Base-by-base conservation (phyloP, 2,888 invertebrate species). In the Melikaiella ostensackeni region DNA sequence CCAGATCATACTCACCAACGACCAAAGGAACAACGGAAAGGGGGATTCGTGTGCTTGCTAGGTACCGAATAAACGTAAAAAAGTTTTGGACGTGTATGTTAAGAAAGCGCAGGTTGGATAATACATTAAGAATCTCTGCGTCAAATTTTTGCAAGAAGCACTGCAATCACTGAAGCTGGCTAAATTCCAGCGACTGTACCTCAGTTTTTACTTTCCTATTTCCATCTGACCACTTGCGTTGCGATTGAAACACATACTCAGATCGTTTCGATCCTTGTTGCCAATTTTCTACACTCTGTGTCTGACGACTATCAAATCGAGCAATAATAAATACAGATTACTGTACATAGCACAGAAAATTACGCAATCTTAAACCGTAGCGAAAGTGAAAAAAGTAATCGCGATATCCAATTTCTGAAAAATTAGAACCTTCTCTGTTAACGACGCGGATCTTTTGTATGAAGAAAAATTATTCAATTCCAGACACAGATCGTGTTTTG, bases 1-100 rank as follows among this genome's bases (percentile, higher is more conserved):
- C 92, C 97, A 98, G 93, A 98, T 99, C 92, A 97, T 96, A 92
- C 93, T 98, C 88, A 95, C 95, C 86, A 95, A 95, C 89, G 94
- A 95, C 90, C 95, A 95, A 91, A 94, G 94, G 87, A 95, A 94
- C 91, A 95, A 94, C 89, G 94, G 95, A 90, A 96, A 95, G 89
- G 93, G 94, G 85, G 95, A 95, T 91, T 95, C 95, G 90, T 95
- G 95, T 92, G 95, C 95, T 92, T 95, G 95, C 93, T 95, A 95
- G 94, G 93, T 84, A 85, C 82, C 82, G 83, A 85, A 84, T 81
- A 74, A 64, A 63, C 46, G n/a, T 79, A 78, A 62, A 78, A 66
- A 73, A 64, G 78, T 80, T 78, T 81, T 82, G 70, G 77, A 77
- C 76, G 66, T 77, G 76, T 77, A 78, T 57, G 80, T 82, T 80